Percentiles rank a stretch among this genome's conserved stretches.
Evolutionary conservation across 2,888 invertebrate species (phyloP).

Genomic region (Caradrina clavipalpis): DNA sequence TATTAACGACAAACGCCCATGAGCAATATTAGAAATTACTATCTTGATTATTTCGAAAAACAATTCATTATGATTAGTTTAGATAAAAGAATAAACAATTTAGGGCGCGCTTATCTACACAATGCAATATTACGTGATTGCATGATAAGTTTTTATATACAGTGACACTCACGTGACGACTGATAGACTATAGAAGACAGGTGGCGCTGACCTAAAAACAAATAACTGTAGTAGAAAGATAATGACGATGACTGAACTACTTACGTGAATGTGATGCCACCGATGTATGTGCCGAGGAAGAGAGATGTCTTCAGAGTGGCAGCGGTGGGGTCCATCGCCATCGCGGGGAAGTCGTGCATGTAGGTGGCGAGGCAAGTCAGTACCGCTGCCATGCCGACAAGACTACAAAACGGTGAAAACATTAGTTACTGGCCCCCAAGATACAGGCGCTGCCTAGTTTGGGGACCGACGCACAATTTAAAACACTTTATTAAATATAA

Average conservation of each 20-base stretch:
- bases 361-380: conserved; percentile 96
- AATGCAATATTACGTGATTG: conserved; percentile 5
- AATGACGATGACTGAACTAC: conserved; percentile 38
- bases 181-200: background rate
- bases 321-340: conserved; percentile 95
- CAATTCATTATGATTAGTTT: conserved; percentile 17
- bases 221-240: background rate
- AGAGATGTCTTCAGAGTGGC: conserved; percentile 96
- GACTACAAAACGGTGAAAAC: conserved; percentile 84
- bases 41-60: conserved; percentile 20
- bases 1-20: background rate
- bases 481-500: no score
- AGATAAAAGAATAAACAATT: conserved; percentile 13
- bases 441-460: no score
- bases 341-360: conserved; percentile 95
- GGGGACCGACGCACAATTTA: no score
- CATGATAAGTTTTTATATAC: conserved; percentile 18
- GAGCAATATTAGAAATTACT: conserved; percentile 6
- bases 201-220: background rate
- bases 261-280: conserved; percentile 96
- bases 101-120: conserved; percentile 30
- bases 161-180: conserved; percentile 90
- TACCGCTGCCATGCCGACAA: conserved; percentile 97
- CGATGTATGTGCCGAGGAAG: conserved; percentile 97
- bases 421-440: no score